Conservation (phyloP, 2,888 invertebrate species). For the Volucella bombylans region DNA sequence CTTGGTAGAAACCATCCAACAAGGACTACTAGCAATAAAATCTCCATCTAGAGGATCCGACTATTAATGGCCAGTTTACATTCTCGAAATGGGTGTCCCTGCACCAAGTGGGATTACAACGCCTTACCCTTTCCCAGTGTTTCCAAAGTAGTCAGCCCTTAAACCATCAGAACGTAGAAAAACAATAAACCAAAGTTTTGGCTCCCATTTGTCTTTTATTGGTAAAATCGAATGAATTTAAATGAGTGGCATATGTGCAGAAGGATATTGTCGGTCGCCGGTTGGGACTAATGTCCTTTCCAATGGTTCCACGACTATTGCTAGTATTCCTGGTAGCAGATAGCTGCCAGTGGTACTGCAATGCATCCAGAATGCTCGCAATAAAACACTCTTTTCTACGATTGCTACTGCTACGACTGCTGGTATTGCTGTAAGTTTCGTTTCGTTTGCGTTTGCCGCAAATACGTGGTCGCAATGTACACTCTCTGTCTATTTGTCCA, state of each 20-base stretch:
- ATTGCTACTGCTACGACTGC: constrained; percentile 1
- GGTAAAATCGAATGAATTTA: constrained; percentile 75
- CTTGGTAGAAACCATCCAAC: constrained; percentile 51
- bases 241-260: constrained; percentile 74
- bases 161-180: constrained; percentile 68
- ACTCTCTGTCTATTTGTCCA: constrained; percentile 42
- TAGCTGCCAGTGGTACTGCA: constrained; percentile 42
- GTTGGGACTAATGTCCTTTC: constrained; percentile 71
- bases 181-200: constrained; percentile 75
- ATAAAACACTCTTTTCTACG: constrained; percentile 70
- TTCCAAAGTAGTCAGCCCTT: background rate
- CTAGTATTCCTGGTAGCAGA: constrained; percentile 22
- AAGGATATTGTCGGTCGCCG: constrained; percentile 74
- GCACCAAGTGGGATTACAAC: constrained; percentile 68
- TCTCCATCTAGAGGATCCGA: constrained; percentile 71
- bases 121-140: constrained; percentile 28
- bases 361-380: constrained; percentile 52
- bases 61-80: constrained; percentile 75
- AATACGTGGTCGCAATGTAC: constrained; percentile 60
- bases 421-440: constrained; percentile 9
- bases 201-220: constrained; percentile 75
- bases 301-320: constrained; percentile 5
- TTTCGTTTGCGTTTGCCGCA: constrained; percentile 55
- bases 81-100: constrained; percentile 74
- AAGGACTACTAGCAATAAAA: constrained; percentile 73